These are phyloP conservation scores for Patagioenas fasciata DNA, from an alignment of 2,113 vertebrate genomes.

Conservation along the genomic window DNA sequence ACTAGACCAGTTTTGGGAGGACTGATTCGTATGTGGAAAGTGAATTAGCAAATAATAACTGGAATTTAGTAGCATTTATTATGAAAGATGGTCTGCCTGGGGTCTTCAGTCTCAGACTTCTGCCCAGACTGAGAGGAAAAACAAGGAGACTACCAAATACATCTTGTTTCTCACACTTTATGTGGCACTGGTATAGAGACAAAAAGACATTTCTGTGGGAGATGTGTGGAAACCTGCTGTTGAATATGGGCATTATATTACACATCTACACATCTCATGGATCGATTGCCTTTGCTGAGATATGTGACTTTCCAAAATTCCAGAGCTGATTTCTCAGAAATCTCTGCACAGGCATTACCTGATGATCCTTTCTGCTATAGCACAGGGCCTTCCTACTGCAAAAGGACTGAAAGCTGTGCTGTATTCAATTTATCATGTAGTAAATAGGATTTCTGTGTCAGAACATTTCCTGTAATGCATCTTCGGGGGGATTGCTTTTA, in stretches of 20 bases:
- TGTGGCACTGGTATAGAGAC: background rate
- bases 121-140: background rate
- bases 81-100: background rate
- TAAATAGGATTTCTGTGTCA: background rate
- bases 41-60: background rate
- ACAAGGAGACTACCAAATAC: background rate
- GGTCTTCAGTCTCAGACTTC: background rate
- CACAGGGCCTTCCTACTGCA: background rate
- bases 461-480: background rate
- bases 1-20: background rate
- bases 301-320: background rate
- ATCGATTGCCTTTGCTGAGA: accelerated
- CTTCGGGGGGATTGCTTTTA: background rate
- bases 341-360: background rate
- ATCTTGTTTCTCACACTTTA: background rate
- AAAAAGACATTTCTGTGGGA: background rate
- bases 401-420: background rate
- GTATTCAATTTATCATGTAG: background rate
- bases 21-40: background rate
- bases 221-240: background rate
- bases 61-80: background rate
- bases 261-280: background rate
- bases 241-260: background rate
- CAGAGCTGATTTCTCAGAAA: background rate
- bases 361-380: background rate